These are phyloP conservation scores for western clawed frog (Xenopus tropicalis) DNA, from an alignment of 2,113 vertebrate species.

Conservation along the genomic window UCB_Xtro_10.0 CM004446.2:94321001-94321500, in stretches of 20 bases:
- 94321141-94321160: conserved; percentile 68
- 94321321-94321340: no score
- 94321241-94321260: conserved; percentile 1
- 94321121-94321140: conserved; percentile 54
- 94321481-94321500: no score
- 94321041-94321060: conserved; percentile 75
- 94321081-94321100: conserved; percentile 56
- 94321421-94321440: no score
- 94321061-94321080: conserved; percentile 67
- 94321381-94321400: no score
- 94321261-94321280: background rate
- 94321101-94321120: conserved; percentile 57
- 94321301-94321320: no score
- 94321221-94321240: conserved; percentile 22
- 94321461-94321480: no score
- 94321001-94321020: conserved; percentile 70
- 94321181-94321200: conserved; percentile 52
- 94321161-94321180: conserved; percentile 59
- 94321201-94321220: conserved; percentile 47
- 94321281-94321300: background rate
- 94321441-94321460: no score
- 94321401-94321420: no score
- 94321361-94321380: no score
- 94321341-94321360: no score
- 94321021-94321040: conserved; percentile 73